Evolutionary conservation across 2,113 vertebrate genomes (phyloP).

Genomic region (Leucosticte australis): DNA sequence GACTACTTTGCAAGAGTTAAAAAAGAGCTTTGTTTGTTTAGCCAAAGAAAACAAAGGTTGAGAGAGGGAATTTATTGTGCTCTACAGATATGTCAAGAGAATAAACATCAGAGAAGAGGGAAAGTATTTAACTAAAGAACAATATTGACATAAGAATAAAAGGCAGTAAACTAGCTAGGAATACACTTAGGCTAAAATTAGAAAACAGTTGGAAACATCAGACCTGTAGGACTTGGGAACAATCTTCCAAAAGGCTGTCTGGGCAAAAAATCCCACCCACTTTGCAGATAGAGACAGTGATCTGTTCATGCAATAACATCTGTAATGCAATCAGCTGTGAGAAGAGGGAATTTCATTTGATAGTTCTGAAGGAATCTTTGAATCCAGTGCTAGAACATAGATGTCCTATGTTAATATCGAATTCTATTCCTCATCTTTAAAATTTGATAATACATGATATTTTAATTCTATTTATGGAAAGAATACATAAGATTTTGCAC

Average conservation of each 20-base stretch:
- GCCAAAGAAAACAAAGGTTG: conserved; percentile 40
- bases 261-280: neutral
- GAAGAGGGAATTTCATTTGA: neutral
- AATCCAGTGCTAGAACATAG: neutral
- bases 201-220: neutral
- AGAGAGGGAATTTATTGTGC: conserved; percentile 29
- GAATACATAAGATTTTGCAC: neutral
- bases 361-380: neutral
- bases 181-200: neutral
- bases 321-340: neutral
- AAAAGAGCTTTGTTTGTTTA: neutral
- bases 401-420: neutral
- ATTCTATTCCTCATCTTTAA: neutral
- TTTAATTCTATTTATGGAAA: neutral
- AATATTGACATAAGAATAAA: conserved; percentile 42
- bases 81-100: conserved; percentile 30
- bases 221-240: neutral
- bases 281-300: neutral
- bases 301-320: neutral
- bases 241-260: neutral
- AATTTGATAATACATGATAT: neutral
- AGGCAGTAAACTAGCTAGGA: neutral
- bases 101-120: conserved; percentile 2
- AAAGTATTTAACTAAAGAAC: conserved; percentile 25
- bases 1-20: neutral